phyloP scores from a whole-genome alignment of 2,797 vertebrate genomes.

The Phyllotis vaccarum region DNA sequence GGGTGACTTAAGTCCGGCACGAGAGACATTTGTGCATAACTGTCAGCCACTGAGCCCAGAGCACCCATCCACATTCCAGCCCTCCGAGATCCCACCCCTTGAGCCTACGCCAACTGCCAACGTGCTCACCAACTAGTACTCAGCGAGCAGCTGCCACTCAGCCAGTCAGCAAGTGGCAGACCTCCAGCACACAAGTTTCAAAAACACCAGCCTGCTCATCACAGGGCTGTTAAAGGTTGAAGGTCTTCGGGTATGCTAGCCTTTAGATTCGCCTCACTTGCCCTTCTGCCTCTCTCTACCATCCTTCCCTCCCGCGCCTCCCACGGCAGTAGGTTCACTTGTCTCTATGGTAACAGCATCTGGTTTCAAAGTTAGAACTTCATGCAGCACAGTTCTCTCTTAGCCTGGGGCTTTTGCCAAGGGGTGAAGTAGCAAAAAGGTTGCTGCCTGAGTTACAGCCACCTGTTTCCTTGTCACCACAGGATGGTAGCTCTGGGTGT shows the following conservation, averaged over 20 bases:
- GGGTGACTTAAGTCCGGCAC: constrained; percentile 73
- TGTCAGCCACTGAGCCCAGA: constrained; percentile 58
- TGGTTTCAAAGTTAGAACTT: constrained; percentile 65
- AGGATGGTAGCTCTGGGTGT: not conserved
- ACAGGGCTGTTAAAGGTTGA: constrained; percentile 64
- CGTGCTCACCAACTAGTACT: constrained; percentile 77
- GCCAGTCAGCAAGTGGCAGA: constrained; percentile 81
- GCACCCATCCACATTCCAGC: constrained; percentile 71
- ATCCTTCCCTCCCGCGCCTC: not conserved
- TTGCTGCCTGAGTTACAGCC: not conserved
- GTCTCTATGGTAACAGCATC: constrained; percentile 52
- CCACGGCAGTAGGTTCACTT: not conserved
- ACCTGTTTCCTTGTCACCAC: not conserved
- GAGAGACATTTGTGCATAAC: constrained; percentile 76
- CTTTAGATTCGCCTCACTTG: constrained; percentile 77
- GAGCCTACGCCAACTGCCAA: constrained; percentile 77
- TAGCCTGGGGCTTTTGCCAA: constrained; percentile 42
- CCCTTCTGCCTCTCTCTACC: constrained; percentile 65
- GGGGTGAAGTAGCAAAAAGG: constrained; percentile 54
- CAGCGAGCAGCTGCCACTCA: constrained; percentile 79
- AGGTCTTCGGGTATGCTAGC: constrained; percentile 70
- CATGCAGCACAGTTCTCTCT: not conserved
- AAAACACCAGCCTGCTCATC: constrained; percentile 63
- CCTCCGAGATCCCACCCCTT: constrained; percentile 61
- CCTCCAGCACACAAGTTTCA: constrained; percentile 71